Evolutionary conservation across 2,113 vertebrate genomes (phyloP), one percentile per base, ranked within the genome.

Genomic region (Corythaeola cristata): DNA sequence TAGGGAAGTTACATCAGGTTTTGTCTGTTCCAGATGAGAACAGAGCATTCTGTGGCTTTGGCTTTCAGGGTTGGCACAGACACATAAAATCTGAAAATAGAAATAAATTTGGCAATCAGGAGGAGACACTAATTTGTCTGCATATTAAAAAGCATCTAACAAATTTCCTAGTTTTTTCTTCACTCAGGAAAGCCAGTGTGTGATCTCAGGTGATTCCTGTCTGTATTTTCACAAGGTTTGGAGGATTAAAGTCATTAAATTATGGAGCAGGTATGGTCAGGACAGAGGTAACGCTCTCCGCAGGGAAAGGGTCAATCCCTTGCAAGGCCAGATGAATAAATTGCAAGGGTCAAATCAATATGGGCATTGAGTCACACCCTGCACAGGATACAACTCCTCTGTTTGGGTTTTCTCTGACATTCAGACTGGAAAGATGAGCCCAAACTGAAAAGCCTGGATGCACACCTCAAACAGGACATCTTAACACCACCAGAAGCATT

Each of bases 271-370:
- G 5, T 26, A 18, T 1, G 4, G 39, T 13, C 68, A 67, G 47
- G 0, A 20, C 24, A 17, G 52, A 62, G 52, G 17, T 35, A 50
- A 23, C 2, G 9, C 56, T 62, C 47, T 30, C 28, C 4, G 0
- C 58, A 35, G 15, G 44, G 15, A 15, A 72, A 73, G 9, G 22
- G 8, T 41, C 49, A 20, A 12, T 37, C 24, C 32, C 24, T 41
- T 63, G 59, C 72, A 39, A 33, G 6, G 2, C 45, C 30, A 53
- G 9, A 39, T 17, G 3, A 30, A 62, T 6, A 10, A 18, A 30
- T 33, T 45, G 6, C 3, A 74, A 33, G 5, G 13, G 72, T 19
- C 20, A 13, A 26, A 19, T 14, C 30, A 4, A 21, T 15, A 11
- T 3, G 9, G 41, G 69, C 75, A 72, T 33, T 56, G 11, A 41